Conservation (phyloP, 2,113 vertebrate genomes). For the Hepsetus odoe region DNA sequence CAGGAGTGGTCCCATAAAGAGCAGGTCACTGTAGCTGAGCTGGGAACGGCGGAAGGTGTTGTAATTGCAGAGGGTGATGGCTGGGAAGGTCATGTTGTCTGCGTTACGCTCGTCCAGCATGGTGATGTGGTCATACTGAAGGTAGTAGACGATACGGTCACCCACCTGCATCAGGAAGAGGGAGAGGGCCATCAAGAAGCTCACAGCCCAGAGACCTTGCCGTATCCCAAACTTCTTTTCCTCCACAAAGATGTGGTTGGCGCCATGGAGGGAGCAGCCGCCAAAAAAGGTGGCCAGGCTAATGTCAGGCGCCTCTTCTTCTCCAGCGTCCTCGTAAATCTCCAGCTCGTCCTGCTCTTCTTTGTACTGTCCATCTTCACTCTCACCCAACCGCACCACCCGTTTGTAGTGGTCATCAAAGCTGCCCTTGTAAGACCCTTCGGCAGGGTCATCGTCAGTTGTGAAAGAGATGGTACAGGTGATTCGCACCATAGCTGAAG, state of each 20-base stretch:
- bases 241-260: slow-evolving; percentile 88
- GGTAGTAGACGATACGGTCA: slow-evolving; percentile 85
- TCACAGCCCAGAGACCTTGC: slow-evolving; percentile 84
- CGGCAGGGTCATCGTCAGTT: slow-evolving; percentile 76
- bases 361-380: slow-evolving; percentile 62
- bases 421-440: slow-evolving; percentile 57
- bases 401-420: slow-evolving; percentile 76
- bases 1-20: slow-evolving; percentile 87
- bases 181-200: slow-evolving; percentile 85
- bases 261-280: slow-evolving; percentile 87
- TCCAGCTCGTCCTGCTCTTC: slow-evolving; percentile 67
- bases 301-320: slow-evolving; percentile 62
- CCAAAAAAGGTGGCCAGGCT: slow-evolving; percentile 82
- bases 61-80: slow-evolving; percentile 92
- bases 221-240: slow-evolving; percentile 79
- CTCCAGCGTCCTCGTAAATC: slow-evolving; percentile 57
- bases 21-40: slow-evolving; percentile 87
- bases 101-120: slow-evolving; percentile 84
- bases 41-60: slow-evolving; percentile 87
- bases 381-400: slow-evolving; percentile 57
- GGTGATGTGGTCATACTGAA: slow-evolving; percentile 86
- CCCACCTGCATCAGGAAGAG: slow-evolving; percentile 89
- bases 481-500: slow-evolving; percentile 86
- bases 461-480: slow-evolving; percentile 94
- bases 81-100: slow-evolving; percentile 83